Evolutionary conservation across 2,113 vertebrate genomes (phyloP).

Genomic region (Formicarius rufipectus): DNA sequence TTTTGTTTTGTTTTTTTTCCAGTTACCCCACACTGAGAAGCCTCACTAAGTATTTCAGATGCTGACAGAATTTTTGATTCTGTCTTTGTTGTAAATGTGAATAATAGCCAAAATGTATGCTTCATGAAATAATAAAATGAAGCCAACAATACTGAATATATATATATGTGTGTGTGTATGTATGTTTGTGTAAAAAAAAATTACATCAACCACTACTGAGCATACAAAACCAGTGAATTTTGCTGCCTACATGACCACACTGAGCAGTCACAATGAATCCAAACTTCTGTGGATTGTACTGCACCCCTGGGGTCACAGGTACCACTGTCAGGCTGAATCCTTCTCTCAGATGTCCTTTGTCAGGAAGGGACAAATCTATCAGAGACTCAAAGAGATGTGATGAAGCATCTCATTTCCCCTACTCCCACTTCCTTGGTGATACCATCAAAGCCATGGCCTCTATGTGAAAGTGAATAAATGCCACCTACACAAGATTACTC

Average conservation of each 20-base stretch:
- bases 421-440: background rate
- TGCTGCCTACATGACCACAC: background rate
- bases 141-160: background rate
- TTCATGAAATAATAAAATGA: background rate
- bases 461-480: background rate
- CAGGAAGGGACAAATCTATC: background rate
- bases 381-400: background rate
- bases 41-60: background rate
- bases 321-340: background rate
- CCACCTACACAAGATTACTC: background rate
- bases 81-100: background rate
- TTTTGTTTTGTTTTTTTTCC: background rate
- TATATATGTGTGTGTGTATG: too few species aligned
- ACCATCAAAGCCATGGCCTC: background rate
- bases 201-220: background rate
- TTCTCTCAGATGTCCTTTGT: background rate
- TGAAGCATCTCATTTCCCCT: background rate
- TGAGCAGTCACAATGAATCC: background rate
- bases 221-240: background rate
- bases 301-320: background rate
- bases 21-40: background rate
- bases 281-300: background rate
- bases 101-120: background rate
- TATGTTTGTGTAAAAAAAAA: background rate
- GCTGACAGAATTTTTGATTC: background rate